Base-by-base conservation (phyloP, 1,140 invertebrate species). In the Scaptomyza pallida region DNA sequence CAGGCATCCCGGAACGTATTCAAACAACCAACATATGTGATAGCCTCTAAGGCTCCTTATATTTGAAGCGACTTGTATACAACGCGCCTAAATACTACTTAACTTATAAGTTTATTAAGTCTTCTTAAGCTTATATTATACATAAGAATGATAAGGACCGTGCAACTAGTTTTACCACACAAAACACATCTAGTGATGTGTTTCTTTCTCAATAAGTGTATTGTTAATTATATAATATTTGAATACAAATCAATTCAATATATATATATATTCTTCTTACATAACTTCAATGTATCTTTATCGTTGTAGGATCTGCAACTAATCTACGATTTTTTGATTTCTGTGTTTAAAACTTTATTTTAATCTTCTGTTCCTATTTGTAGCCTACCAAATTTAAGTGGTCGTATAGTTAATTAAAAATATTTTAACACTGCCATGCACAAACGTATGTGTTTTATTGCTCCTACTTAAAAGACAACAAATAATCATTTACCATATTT, bases 1-100 rank as follows among this genome's bases (percentile, higher is more conserved):
- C 41, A 5, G 13, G 41, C 15, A 65, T 30, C 35, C 23, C 35
- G 45, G 21, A 64, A 55, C 48, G 61, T 48, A 75, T 12, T 37
- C 33, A 3, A 65, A 54, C 44, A 80, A 72, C 51, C 75, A 72
- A 85, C 62, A 83, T 64, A 75, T 86, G 81, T 86, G 81, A 86
- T 86, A 86, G 81, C 81, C 81, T 86, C 78, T 64, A 86, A 86
- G 81, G 81, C 82, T 86, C 69, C 64, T 75, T 80, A 85, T 65
- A 43, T 73, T 65, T 72, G 69, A 70, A 68, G 57, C 81, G 75
- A 74, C 30, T 68, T 37, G 43, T 48, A 40, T 15, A 56, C 10
- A 2, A n/a, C 13, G 10, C 61, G 55, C 40, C 16, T 76, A 64
- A 62, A 76, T 62, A 43, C 60, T 75, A 69, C 48, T 50, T 64